These are phyloP conservation scores for Epirrhoe tristata DNA, from an alignment of 2,888 invertebrate species.

Conservation along the genomic window DNA sequence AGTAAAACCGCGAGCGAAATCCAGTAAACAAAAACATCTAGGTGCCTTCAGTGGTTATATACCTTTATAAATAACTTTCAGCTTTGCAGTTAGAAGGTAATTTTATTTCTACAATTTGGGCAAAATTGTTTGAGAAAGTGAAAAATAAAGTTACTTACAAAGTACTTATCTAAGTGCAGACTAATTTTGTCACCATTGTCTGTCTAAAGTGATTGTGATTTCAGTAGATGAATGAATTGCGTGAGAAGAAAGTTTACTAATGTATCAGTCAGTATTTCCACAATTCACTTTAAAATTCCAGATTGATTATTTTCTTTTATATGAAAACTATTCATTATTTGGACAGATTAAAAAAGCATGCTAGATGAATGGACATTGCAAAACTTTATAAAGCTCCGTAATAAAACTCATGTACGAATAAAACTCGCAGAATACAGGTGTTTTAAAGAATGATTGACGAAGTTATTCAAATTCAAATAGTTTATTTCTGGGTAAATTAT, in stretches of 20 bases:
- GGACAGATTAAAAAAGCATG: no score
- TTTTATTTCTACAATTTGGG: slow-evolving; percentile 1
- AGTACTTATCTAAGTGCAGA: slow-evolving; percentile 13
- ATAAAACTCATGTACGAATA: no score
- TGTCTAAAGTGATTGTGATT: slow-evolving; percentile 30
- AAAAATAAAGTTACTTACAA: slow-evolving; percentile 12
- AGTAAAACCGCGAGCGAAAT: no score
- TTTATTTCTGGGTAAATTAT: no score
- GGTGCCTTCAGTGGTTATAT: neutral
- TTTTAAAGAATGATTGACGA: no score
- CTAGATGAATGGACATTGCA: no score
- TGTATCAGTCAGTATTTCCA: slow-evolving; percentile 8
- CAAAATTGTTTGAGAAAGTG: slow-evolving; percentile 34
- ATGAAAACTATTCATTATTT: no score
- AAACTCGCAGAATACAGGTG: no score
- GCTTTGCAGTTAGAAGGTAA: neutral
- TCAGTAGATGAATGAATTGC: slow-evolving; percentile 20
- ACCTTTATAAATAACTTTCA: neutral
- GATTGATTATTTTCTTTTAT: neutral
- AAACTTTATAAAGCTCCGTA: no score
- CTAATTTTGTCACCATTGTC: slow-evolving; percentile 28
- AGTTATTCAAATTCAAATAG: no score
- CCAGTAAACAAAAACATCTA: no score
- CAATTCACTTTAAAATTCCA: neutral
- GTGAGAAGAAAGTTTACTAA: slow-evolving; percentile 30